These are phyloP conservation scores for Felis chaus DNA, from an alignment of 2,113 vertebrate species.

Conservation along the genomic window DNA sequence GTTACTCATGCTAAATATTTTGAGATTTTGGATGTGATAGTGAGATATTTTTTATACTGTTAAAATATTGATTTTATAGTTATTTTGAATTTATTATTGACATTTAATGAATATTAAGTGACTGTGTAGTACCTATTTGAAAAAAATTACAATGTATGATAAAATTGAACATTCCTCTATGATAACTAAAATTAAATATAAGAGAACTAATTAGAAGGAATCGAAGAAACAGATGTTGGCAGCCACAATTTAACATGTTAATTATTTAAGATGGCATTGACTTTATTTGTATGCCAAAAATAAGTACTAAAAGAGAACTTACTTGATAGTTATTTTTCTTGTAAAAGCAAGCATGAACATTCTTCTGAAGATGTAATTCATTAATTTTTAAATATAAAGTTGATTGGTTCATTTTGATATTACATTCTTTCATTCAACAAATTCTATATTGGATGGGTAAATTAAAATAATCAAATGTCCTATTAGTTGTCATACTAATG, in stretches of 20 bases:
- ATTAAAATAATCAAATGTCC: neutral
- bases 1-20: neutral
- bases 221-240: neutral
- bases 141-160: neutral
- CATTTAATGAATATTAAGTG: constrained; percentile 3
- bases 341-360: neutral
- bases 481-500: neutral
- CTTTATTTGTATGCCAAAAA: constrained; percentile 27
- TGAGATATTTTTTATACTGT: neutral
- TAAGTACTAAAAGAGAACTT: neutral
- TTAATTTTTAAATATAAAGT: neutral
- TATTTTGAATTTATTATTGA: neutral
- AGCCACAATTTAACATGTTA: neutral
- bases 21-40: neutral
- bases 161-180: neutral
- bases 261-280: neutral
- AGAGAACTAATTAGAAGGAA: neutral
- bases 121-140: neutral
- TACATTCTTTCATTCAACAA: neutral
- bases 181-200: neutral
- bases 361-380: neutral
- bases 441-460: neutral
- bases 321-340: neutral
- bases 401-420: neutral
- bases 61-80: neutral